Evolutionary conservation across 2,797 vertebrate genomes (phyloP).

Genomic region (Rhynchotus rufescens): DNA sequence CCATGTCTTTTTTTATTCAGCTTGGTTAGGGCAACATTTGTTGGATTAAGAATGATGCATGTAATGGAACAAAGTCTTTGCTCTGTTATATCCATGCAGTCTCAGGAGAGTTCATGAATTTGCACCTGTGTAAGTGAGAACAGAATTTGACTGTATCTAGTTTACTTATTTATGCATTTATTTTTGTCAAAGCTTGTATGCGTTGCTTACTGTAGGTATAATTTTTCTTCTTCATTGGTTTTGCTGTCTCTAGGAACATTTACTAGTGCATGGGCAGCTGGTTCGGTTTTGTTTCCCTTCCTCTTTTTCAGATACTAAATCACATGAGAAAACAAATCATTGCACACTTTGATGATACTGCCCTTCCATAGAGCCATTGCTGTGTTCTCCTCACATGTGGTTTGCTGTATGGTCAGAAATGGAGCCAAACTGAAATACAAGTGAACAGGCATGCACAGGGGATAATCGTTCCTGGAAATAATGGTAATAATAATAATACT

Average conservation of each 20-base stretch:
- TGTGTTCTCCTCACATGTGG: not conserved
- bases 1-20: not conserved
- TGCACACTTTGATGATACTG: not conserved
- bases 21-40: not conserved
- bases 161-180: not conserved
- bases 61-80: not conserved
- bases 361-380: not conserved
- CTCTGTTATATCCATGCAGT: not conserved
- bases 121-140: not conserved
- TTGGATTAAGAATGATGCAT: not conserved
- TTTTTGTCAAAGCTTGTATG: not conserved
- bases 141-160: not conserved
- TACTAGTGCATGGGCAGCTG: not conserved
- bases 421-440: not conserved
- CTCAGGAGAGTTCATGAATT: not conserved
- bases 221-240: conserved; percentile 25
- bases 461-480: not conserved
- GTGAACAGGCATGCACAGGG: not conserved
- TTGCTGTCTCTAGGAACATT: conserved; percentile 21
- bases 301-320: not conserved
- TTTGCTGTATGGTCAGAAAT: not conserved
- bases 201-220: not conserved
- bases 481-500: not conserved
- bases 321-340: not conserved
- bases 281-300: not conserved